Evolutionary conservation across 2,797 vertebrate genomes (phyloP), one percentile per base, ranked within the genome.

Genomic region (Protonibea diacanthus): DNA sequence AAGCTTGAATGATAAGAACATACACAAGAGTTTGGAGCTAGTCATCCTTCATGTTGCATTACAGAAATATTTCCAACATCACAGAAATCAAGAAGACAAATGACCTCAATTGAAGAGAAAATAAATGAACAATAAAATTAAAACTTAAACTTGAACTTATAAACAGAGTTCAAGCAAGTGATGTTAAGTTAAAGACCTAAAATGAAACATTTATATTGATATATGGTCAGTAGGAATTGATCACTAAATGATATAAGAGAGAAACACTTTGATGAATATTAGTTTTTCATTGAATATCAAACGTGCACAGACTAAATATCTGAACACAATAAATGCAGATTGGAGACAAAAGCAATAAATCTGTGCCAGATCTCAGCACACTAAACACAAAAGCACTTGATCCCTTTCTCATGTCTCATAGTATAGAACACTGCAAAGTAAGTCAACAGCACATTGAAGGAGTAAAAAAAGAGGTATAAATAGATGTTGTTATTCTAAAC

Each of bases 401-500:
- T 89, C 79, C 80, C 74, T 83, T 70, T 77, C 78, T 84, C 82
- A 38, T 49, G 68, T 86, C 71, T 81, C 33, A 44, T 23, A 78
- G 77, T 83, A 80, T 77, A 70, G 63, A 86, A 52, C 13, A 15
- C 70, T 56, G 75, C 77, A 52, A 49, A 82, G 78, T 68, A 81
- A 89, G 89, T 23, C 83, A 84, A 75, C 71, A 4, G 51, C 49
- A 52, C 83, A 87, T 57, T 87, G 76, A 91, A 62, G 69, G 57
- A 81, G 61, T 76, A 78, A 85, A 87, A 38, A 86, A 77, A 83
- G 84, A 87, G 66, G 79, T 93, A 93, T 93, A 93, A 92, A 94
- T 94, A 94, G 91, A 89, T 68, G 85, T 66, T 88, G 88, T 91
- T 91, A 86, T 93, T 93, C 91, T 82, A 52, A 86, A 90, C 63